These are phyloP conservation scores for Epinephelus lanceolatus DNA, from an alignment of 2,113 vertebrate species.

Conservation along the genomic window DNA sequence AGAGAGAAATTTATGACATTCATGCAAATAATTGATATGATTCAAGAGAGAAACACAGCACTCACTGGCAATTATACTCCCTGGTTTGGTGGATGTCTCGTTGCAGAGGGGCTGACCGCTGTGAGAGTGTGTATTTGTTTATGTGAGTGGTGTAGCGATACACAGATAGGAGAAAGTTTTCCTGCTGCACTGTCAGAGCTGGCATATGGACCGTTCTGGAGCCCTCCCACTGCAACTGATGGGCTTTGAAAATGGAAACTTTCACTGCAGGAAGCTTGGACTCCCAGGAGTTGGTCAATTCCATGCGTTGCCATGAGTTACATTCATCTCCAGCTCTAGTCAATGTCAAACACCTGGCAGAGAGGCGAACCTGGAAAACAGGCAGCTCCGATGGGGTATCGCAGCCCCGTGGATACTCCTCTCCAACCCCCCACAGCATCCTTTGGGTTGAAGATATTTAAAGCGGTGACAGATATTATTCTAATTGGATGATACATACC, in stretches of 20 bases:
- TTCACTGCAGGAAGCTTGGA: conserved; percentile 89
- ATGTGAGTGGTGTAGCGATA: conserved; percentile 18
- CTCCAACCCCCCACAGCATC: conserved; percentile 44
- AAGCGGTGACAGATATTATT: conserved; percentile 77
- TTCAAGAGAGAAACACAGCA: conserved; percentile 72
- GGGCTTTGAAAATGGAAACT: conserved; percentile 93
- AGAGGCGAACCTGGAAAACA: conserved; percentile 86
- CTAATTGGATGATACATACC: conserved; percentile 74
- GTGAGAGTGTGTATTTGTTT: conserved; percentile 47
- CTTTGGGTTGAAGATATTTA: conserved; percentile 84
- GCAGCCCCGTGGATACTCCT: conserved; percentile 21
- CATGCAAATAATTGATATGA: conserved; percentile 80
- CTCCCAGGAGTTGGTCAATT: conserved; percentile 87
- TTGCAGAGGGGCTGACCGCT: conserved; percentile 48
- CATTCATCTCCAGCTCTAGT: conserved; percentile 88
- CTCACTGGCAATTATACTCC: conserved; percentile 78
- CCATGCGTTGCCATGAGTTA: conserved; percentile 88
- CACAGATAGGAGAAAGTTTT: conserved; percentile 72
- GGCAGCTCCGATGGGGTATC: conserved; percentile 83
- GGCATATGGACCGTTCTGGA: conserved; percentile 85
- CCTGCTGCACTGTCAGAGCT: conserved; percentile 79
- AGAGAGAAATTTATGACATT: conserved; percentile 70
- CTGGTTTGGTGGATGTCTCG: conserved; percentile 82
- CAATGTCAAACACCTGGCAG: conserved; percentile 92
- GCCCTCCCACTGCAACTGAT: conserved; percentile 86